These are phyloP conservation scores for Beroe ovata DNA, from an alignment of 37 sponge, comb jelly and placozoan species.

Conservation along the genomic window DNA sequence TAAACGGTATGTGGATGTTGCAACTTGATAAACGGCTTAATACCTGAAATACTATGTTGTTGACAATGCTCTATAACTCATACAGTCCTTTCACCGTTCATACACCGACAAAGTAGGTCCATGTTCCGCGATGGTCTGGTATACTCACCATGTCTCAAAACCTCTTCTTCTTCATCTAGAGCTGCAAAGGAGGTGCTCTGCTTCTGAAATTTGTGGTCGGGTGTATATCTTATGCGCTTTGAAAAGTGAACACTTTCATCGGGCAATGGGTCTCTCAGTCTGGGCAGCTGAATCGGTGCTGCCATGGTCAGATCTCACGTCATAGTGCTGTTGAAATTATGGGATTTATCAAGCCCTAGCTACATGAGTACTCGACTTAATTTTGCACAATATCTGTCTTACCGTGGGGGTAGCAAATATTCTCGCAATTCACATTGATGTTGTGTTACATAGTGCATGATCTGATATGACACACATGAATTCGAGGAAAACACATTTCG, in stretches of 20 bases:
- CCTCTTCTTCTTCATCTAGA: conserved; percentile 22
- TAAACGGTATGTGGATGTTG: conserved; percentile 52
- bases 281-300: conserved; percentile 38
- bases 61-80: too few species aligned
- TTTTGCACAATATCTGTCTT: too few species aligned
- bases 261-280: neutral
- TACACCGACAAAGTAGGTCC: too few species aligned
- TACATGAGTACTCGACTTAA: too few species aligned
- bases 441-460: too few species aligned
- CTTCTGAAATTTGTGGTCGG: neutral
- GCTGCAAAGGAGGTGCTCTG: conserved; percentile 62
- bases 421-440: too few species aligned
- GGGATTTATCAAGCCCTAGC: too few species aligned
- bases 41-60: neutral
- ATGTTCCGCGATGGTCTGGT: too few species aligned
- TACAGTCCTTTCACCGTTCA: too few species aligned
- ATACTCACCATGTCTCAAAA: conserved; percentile 53
- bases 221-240: neutral
- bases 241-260: neutral
- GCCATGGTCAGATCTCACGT: conserved; percentile 24
- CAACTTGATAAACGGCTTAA: conserved; percentile 46
- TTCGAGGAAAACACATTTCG: too few species aligned
- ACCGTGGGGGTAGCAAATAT: too few species aligned
- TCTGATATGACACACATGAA: too few species aligned
- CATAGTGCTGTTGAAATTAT: neutral